phyloP scores from a whole-genome alignment of 2,797 vertebrate genomes.

The Sebastes vulpes region DNA sequence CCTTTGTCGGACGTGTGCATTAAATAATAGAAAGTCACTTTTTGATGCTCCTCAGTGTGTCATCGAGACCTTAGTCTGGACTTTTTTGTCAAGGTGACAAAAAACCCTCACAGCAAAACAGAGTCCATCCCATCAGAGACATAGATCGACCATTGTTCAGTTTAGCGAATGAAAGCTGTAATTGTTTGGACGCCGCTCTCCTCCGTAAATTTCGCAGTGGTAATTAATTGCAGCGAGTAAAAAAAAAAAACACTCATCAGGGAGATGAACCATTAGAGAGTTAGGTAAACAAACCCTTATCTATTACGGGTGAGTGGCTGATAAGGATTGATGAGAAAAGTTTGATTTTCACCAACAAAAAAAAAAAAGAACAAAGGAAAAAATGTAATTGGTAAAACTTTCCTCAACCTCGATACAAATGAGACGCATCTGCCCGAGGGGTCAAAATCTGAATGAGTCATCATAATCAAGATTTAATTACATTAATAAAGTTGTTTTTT shows the following conservation, averaged over 20 bases:
- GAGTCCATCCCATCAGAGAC: slow-evolving; percentile 15
- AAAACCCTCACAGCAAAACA: slow-evolving; percentile 8
- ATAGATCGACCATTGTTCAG: slow-evolving; percentile 46
- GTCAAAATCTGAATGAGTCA: not conserved
- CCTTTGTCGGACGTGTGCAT: not conserved
- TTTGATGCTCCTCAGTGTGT: not conserved
- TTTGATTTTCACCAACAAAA: slow-evolving; percentile 39
- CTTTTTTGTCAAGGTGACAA: slow-evolving; percentile 17
- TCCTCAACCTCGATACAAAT: not conserved
- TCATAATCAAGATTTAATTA: slow-evolving; percentile 13
- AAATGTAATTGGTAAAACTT: slow-evolving; percentile 35
- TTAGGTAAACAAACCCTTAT: slow-evolving; percentile 77
- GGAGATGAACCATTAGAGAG: slow-evolving; percentile 68
- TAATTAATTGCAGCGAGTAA: slow-evolving; percentile 73
- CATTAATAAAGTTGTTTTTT: not conserved
- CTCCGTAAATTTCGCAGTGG: slow-evolving; percentile 56
- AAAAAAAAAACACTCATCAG: slow-evolving; percentile 54
- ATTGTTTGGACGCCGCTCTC: slow-evolving; percentile 61
- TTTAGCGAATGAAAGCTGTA: slow-evolving; percentile 60
- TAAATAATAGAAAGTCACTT: slow-evolving; percentile 17
- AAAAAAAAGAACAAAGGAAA: not conserved
- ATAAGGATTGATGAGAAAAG: slow-evolving; percentile 74
- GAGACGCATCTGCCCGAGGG: slow-evolving; percentile 1
- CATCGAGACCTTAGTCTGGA: not conserved
- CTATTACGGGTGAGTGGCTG: slow-evolving; percentile 58